A percentile compares a stretch with the other conserved stretches of the same genome.
Conservation (phyloP, 2,113 vertebrate species). For the Piprites chloris region DNA sequence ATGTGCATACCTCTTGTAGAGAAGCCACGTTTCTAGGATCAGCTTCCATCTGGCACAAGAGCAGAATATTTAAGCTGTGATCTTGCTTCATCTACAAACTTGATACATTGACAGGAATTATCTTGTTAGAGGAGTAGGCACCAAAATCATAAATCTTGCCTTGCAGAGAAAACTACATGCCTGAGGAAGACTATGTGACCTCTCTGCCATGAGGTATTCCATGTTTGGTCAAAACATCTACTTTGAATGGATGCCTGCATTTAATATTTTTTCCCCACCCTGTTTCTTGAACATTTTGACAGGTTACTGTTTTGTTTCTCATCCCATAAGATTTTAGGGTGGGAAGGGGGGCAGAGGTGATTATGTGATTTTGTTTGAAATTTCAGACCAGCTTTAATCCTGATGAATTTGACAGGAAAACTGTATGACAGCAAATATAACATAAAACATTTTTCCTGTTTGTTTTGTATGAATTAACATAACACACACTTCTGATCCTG, state of each 20-base stretch:
- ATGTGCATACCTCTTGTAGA: not conserved
- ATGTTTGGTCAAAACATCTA: slow-evolving; percentile 33
- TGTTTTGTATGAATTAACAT: not conserved
- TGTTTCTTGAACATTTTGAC: not conserved
- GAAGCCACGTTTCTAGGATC: not conserved
- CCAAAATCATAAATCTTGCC: slow-evolving; percentile 17
- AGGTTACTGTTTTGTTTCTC: not conserved
- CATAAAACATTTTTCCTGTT: accelerated
- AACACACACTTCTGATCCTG: not conserved
- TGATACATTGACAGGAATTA: not conserved
- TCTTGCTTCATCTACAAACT: not conserved
- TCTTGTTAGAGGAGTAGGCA: not conserved
- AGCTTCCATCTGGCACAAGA: not conserved
- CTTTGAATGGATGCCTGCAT: not conserved
- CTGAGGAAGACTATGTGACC: not conserved
- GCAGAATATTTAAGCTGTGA: not conserved
- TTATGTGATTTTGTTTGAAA: not conserved
- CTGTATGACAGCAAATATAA: not conserved
- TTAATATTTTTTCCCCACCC: not conserved
- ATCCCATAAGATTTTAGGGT: not conserved
- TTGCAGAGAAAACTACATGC: not conserved
- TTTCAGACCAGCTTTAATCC: not conserved
- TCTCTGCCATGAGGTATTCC: not conserved
- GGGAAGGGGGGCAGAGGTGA: accelerated
- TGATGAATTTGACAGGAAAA: not conserved